phyloP scores from a whole-genome alignment of 2,113 vertebrate species.

The Nerophis lumbriciformis region DNA sequence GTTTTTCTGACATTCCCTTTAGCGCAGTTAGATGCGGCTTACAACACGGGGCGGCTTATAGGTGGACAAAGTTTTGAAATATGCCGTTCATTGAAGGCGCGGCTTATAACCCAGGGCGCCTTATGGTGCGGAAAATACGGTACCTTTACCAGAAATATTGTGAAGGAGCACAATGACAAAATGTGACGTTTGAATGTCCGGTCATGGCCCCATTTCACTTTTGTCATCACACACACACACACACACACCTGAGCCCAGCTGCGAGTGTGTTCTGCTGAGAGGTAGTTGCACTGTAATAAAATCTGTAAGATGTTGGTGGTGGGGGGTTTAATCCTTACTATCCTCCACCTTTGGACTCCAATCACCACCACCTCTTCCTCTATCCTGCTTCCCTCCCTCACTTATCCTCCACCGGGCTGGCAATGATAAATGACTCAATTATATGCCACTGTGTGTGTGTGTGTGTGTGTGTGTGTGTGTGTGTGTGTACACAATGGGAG shows the following conservation, averaged over 20 bases:
- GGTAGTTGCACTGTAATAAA: slow-evolving; percentile 75
- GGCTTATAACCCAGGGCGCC: too few species aligned
- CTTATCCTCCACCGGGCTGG: slow-evolving; percentile 61
- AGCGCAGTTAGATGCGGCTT: too few species aligned
- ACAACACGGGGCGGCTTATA: too few species aligned
- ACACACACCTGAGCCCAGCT: slow-evolving; percentile 37
- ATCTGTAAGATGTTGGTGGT: slow-evolving; percentile 48
- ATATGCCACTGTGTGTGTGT: slow-evolving; percentile 54
- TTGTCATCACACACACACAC: slow-evolving; percentile 5
- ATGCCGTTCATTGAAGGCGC: too few species aligned
- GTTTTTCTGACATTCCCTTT: too few species aligned
- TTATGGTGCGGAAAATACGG: too few species aligned
- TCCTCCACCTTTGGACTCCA: slow-evolving; percentile 14
- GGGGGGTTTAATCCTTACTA: slow-evolving; percentile 45
- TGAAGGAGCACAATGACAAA: too few species aligned
- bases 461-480: slow-evolving; percentile 51
- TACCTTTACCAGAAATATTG: too few species aligned
- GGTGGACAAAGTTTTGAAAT: too few species aligned
- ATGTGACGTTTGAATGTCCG: background rate
- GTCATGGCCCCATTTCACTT: slow-evolving; percentile 10
- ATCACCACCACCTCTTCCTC: slow-evolving; percentile 19
- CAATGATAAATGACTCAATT: slow-evolving; percentile 81
- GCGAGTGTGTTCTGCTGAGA: slow-evolving; percentile 62
- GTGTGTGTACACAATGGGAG: slow-evolving; percentile 50
- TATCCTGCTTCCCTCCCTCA: slow-evolving; percentile 36